A percentile compares a stretch with the other conserved stretches of the same genome.
phyloP scores from a whole-genome alignment of 2,797 vertebrate species.

The Gila robusta region DNA sequence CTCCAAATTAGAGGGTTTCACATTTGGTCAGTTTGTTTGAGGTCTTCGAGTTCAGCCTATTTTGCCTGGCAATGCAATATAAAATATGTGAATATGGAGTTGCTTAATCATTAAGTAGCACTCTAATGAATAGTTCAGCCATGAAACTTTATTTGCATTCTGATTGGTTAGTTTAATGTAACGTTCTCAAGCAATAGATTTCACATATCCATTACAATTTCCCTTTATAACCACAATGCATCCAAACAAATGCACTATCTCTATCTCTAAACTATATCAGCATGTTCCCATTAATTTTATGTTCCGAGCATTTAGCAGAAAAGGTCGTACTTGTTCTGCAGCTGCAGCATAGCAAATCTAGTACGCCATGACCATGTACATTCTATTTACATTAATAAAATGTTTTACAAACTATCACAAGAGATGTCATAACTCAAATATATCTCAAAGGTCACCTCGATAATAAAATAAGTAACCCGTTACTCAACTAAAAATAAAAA shows the following conservation, averaged over 20 bases:
- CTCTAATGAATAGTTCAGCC: background rate
- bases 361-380: background rate
- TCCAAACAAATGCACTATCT: background rate
- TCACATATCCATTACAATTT: background rate
- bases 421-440: constrained; percentile 18
- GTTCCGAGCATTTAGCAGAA: background rate
- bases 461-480: constrained; percentile 18
- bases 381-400: background rate
- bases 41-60: constrained; percentile 18
- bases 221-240: background rate
- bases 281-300: background rate
- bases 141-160: background rate
- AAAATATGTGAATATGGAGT: constrained; percentile 13
- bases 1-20: background rate
- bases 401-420: background rate
- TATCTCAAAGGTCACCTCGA: constrained; percentile 13
- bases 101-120: constrained; percentile 37
- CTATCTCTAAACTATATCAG: too few species aligned
- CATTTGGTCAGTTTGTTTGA: constrained; percentile 12
- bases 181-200: background rate
- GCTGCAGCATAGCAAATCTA: background rate
- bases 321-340: background rate
- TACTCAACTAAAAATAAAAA: background rate
- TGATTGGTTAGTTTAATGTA: background rate
- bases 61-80: constrained; percentile 28